A percentile compares a stretch with the other conserved stretches of the same genome.
phyloP scores from a whole-genome alignment of 2,888 invertebrate species.

The Xylota segnis region DNA sequence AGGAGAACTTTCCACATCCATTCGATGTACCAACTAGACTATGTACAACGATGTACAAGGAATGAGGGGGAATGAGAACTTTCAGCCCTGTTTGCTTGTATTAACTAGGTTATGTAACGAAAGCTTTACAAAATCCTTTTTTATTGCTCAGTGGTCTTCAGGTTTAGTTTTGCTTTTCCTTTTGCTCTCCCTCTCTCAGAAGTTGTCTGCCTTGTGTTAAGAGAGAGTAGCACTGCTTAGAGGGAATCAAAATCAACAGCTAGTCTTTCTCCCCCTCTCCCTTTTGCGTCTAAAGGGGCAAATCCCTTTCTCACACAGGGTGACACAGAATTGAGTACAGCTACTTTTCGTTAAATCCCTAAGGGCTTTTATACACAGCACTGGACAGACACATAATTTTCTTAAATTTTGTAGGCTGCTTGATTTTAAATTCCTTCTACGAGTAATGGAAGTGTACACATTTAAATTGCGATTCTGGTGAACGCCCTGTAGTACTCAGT shows the following conservation, averaged over 20 bases:
- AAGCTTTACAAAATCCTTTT: conserved; percentile 52
- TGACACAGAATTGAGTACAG: background rate
- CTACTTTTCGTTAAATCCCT: background rate
- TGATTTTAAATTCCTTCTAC: background rate
- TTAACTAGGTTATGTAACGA: conserved; percentile 57
- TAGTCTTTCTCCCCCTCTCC: background rate
- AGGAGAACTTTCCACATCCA: conserved; percentile 14
- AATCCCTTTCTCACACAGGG: conserved; percentile 23
- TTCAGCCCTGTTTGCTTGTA: conserved; percentile 11
- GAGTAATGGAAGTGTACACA: background rate
- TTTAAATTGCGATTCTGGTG: background rate
- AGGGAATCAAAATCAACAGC: conserved; percentile 37
- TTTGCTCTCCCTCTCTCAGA: conserved; percentile 4
- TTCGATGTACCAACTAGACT: conserved; percentile 14
- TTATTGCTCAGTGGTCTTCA: conserved; percentile 35
- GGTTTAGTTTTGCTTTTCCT: conserved; percentile 23
- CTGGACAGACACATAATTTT: background rate
- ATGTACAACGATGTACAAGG: conserved; percentile 2
- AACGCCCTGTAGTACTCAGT: conserved; percentile 24
- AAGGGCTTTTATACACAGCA: background rate
- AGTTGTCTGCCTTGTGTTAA: conserved; percentile 5
- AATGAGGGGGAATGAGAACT: conserved; percentile 14
- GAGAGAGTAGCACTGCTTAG: background rate
- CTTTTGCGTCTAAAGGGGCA: conserved; percentile 1
- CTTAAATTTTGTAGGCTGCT: background rate